These are phyloP conservation scores for Lucilia cuprina DNA, from an alignment of 1,140 invertebrate genomes.

Conservation along the genomic window DNA sequence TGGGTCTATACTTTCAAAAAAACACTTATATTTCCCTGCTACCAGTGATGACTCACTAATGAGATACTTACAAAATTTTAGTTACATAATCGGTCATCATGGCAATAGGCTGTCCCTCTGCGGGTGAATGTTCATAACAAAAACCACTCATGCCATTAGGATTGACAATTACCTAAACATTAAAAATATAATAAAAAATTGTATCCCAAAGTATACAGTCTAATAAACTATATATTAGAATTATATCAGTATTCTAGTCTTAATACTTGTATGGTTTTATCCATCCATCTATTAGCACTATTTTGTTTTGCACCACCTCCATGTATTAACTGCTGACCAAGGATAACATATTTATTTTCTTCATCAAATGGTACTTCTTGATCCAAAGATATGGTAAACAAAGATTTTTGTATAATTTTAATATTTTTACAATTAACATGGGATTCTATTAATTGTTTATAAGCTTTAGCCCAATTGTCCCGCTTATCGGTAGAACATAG, in stretches of 20 bases:
- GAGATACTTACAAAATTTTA: conserved; percentile 58
- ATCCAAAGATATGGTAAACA: conserved; percentile 87
- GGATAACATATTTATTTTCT: conserved; percentile 55
- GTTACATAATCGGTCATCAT: conserved; percentile 82
- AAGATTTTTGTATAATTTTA: conserved; percentile 73
- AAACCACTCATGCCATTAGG: conserved; percentile 83
- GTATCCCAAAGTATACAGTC: background rate
- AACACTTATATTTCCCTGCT: background rate
- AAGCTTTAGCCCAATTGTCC: conserved; percentile 81
- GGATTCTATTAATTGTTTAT: conserved; percentile 73
- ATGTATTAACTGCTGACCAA: conserved; percentile 74
- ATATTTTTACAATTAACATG: conserved; percentile 66
- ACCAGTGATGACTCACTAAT: background rate
- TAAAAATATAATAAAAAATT: background rate
- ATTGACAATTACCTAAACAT: conserved; percentile 79
- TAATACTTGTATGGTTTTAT: conserved; percentile 82
- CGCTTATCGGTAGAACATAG: conserved; percentile 82
- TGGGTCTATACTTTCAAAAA: background rate
- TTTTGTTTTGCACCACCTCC: conserved; percentile 73
- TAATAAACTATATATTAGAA: background rate
- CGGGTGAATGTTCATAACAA: conserved; percentile 93
- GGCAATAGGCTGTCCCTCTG: conserved; percentile 89
- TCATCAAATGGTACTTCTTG: conserved; percentile 64
- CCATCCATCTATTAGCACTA: conserved; percentile 87
- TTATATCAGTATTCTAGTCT: background rate